Conservation (phyloP, 2,888 invertebrate genomes). For the Phragmatobia fuliginosa region DNA sequence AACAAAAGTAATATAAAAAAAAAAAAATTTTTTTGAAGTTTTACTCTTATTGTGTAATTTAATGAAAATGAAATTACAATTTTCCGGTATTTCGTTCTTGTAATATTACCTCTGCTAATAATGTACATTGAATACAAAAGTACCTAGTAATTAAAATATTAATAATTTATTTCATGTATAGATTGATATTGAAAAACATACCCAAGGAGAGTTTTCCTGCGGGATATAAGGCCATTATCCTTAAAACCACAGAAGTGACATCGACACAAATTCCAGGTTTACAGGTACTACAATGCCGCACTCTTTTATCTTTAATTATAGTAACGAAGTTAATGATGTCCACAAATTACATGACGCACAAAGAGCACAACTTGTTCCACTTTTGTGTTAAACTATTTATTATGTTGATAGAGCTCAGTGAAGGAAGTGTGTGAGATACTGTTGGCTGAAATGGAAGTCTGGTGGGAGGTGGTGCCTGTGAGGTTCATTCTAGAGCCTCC, state of each 20-base stretch:
- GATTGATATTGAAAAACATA: constrained; percentile 68
- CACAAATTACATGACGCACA: neutral
- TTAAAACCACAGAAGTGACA: constrained; percentile 49
- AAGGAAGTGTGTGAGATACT: constrained; percentile 69
- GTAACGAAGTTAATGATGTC: neutral
- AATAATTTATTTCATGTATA: constrained; percentile 32
- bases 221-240: constrained; percentile 57
- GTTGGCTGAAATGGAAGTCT: constrained; percentile 72
- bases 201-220: constrained; percentile 69
- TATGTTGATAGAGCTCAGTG: constrained; percentile 46
- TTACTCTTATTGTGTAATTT: no score
- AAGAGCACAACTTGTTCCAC: neutral
- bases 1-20: no score
- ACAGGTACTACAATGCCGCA: constrained; percentile 37
- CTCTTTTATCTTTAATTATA: neutral
- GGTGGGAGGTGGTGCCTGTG: constrained; percentile 75
- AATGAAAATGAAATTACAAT: neutral
- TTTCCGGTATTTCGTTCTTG: neutral
- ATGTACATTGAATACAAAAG: neutral
- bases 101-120: neutral
- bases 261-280: constrained; percentile 60
- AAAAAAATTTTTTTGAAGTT: no score
- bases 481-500: constrained; percentile 69
- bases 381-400: neutral
- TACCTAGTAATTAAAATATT: no score